These are phyloP conservation scores for Bos javanicus DNA, from an alignment of 2,113 vertebrate genomes.

Conservation along the genomic window DNA sequence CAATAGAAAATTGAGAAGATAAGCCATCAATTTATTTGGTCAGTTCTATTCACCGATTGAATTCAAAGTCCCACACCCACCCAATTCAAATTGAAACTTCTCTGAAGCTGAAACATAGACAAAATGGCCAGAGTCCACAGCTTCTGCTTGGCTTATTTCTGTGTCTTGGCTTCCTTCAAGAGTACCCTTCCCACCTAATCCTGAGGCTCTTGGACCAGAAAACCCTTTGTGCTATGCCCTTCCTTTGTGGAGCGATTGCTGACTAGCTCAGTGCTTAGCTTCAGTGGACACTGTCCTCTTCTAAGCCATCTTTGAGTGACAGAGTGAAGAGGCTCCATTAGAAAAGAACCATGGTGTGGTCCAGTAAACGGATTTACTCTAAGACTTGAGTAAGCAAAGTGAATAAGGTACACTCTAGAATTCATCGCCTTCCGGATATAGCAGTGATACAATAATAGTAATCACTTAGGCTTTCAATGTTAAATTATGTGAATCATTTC, in stretches of 20 bases:
- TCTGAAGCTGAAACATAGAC: background rate
- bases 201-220: background rate
- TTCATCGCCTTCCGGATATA: background rate
- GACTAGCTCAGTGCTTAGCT: background rate
- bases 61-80: background rate
- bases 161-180: background rate
- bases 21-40: background rate
- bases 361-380: background rate
- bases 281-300: background rate
- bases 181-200: background rate
- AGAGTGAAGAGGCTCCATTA: background rate
- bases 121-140: background rate
- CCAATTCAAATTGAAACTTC: background rate
- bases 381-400: background rate
- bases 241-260: background rate
- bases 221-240: accelerated
- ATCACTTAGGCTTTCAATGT: background rate
- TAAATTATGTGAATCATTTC: background rate
- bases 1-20: background rate
- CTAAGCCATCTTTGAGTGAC: background rate
- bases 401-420: background rate
- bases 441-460: background rate
- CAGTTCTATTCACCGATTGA: background rate
- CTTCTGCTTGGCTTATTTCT: background rate
- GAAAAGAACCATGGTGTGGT: background rate